Conservation (phyloP, 1,140 invertebrate genomes). For the Panagrolaimus sp. region DNA sequence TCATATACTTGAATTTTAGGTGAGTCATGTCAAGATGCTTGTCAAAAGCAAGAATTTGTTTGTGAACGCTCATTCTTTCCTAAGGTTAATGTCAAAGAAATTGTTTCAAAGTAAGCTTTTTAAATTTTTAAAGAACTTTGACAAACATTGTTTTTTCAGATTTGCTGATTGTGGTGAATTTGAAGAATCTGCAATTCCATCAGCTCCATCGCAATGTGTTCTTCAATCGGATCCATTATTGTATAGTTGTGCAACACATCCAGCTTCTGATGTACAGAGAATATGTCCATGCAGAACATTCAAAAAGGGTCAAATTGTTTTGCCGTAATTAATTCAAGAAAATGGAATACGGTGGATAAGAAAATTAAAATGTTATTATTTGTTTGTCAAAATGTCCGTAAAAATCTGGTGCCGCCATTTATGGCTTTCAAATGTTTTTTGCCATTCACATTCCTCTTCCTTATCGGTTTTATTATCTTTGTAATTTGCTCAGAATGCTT, state of each 20-base stretch:
- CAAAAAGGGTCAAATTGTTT: background rate
- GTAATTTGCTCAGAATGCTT: too few relatives aligned
- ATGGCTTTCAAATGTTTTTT: too few relatives aligned
- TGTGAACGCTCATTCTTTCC: constrained; percentile 60
- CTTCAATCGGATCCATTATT: constrained; percentile 21
- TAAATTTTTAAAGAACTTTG: too few relatives aligned
- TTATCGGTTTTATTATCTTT: too few relatives aligned
- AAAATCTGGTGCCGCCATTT: too few relatives aligned
- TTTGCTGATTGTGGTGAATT: background rate
- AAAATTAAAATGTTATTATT: too few relatives aligned
- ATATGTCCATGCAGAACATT: constrained; percentile 22
- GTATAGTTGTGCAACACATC: constrained; percentile 27
- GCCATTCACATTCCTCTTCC: too few relatives aligned
- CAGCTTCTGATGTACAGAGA: constrained; percentile 22
- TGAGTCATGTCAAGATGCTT: constrained; percentile 60
- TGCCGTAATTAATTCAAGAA: too few relatives aligned
- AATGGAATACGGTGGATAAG: too few relatives aligned
- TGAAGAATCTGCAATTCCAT: constrained; percentile 15
- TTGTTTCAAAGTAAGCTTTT: constrained; percentile 13
- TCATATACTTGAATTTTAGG: too few relatives aligned
- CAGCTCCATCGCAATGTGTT: constrained; percentile 16
- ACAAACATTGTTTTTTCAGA: background rate
- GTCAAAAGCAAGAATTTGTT: constrained; percentile 51
- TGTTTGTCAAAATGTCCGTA: too few relatives aligned
- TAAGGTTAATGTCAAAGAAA: constrained; percentile 51